Evolutionary conservation across 2,888 invertebrate genomes (phyloP).

Genomic region (Acanthococcus lagerstroemiae): DNA sequence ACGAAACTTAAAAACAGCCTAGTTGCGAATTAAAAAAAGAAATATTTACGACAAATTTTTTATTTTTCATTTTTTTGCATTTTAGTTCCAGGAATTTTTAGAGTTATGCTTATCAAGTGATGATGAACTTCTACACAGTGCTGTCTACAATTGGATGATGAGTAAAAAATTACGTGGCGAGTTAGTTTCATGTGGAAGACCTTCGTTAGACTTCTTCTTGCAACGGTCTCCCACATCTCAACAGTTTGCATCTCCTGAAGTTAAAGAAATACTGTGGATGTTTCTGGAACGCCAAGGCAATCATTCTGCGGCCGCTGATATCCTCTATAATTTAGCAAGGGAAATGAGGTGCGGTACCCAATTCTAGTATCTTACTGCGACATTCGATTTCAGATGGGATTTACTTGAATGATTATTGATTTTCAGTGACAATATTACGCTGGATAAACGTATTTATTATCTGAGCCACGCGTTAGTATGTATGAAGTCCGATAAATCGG

Average conservation of each 20-base stretch:
- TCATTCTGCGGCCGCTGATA: conserved; percentile 83
- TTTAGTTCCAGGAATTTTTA: conserved; percentile 48
- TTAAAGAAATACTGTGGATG: conserved; percentile 82
- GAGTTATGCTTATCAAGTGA: conserved; percentile 44
- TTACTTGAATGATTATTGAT: conserved; percentile 13
- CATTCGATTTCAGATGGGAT: not conserved
- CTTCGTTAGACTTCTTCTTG: conserved; percentile 68
- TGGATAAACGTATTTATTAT: conserved; percentile 78
- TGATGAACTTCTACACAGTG: conserved; percentile 83
- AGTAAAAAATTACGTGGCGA: conserved; percentile 61
- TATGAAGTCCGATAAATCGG: conserved; percentile 64
- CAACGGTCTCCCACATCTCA: conserved; percentile 45
- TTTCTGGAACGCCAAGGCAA: conserved; percentile 88
- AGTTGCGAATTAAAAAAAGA: too few relatives aligned
- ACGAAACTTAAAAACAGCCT: too few relatives aligned
- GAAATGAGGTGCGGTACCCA: conserved; percentile 39
- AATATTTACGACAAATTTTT: too few relatives aligned
- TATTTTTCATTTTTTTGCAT: too few relatives aligned
- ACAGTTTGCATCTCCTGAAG: conserved; percentile 22
- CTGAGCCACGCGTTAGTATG: conserved; percentile 90
- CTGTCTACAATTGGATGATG: conserved; percentile 88
- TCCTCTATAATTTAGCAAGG: conserved; percentile 77
- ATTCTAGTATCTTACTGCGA: conserved; percentile 10
- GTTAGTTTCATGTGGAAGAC: conserved; percentile 54
- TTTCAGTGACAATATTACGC: conserved; percentile 57